Evolutionary conservation across 2,797 vertebrate genomes (phyloP).

Genomic region (Sebastes taczanowskii): DNA sequence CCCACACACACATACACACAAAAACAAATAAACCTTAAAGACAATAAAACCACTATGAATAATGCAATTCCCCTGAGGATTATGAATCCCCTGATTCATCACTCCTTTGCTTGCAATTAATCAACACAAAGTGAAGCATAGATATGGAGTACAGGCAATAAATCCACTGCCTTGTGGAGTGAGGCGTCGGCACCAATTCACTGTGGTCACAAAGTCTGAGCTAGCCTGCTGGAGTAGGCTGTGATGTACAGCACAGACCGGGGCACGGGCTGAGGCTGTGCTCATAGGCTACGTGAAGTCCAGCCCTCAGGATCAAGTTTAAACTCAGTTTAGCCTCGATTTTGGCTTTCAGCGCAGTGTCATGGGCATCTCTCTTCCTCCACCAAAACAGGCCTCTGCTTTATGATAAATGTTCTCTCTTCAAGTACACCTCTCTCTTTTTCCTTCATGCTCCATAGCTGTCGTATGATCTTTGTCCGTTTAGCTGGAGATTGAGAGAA

Average conservation of each 20-base stretch:
- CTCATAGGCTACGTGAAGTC: slow-evolving; percentile 36
- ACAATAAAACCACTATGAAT: slow-evolving; percentile 46
- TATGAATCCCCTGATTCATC: slow-evolving; percentile 25
- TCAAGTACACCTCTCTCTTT: neutral
- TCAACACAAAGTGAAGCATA: slow-evolving; percentile 50
- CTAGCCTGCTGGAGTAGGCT: neutral
- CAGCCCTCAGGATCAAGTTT: slow-evolving; percentile 31
- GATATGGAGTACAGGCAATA: slow-evolving; percentile 44
- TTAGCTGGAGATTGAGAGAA: slow-evolving; percentile 92
- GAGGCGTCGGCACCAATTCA: slow-evolving; percentile 3
- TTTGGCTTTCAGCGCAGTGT: slow-evolving; percentile 47
- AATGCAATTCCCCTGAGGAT: slow-evolving; percentile 50
- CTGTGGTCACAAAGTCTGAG: slow-evolving; percentile 10
- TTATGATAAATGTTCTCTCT: slow-evolving; percentile 6
- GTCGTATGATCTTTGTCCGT: neutral
- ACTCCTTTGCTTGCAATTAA: slow-evolving; percentile 32
- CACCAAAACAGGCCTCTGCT: slow-evolving; percentile 8
- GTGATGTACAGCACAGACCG: slow-evolving; percentile 5
- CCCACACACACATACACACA: slow-evolving; percentile 15
- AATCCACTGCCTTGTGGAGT: slow-evolving; percentile 19
- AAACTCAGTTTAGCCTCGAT: slow-evolving; percentile 11
- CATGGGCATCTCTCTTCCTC: slow-evolving; percentile 26
- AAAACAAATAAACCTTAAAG: slow-evolving; percentile 31
- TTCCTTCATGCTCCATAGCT: slow-evolving; percentile 15
- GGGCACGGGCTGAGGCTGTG: neutral